These are phyloP conservation scores for Urosaurus nigricauda DNA, from an alignment of 2,797 vertebrate genomes.

Conservation along the genomic window DNA sequence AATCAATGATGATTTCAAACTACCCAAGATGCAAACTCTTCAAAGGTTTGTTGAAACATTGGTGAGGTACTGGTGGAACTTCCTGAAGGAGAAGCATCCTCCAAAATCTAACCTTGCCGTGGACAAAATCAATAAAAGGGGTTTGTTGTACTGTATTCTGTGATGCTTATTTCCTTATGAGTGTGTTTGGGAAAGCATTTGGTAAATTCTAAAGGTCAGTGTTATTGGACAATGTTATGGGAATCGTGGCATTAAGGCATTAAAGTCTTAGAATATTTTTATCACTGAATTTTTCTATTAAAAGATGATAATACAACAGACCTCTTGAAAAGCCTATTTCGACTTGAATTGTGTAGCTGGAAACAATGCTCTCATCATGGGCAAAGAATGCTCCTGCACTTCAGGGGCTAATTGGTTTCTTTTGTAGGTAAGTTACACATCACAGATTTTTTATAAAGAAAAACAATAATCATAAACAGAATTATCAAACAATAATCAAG, in stretches of 20 bases:
- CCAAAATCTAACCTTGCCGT: background rate
- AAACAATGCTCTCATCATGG: constrained; percentile 5
- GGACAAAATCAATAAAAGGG: background rate
- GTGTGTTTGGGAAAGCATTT: background rate
- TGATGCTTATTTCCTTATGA: background rate
- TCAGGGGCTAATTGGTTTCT: constrained; percentile 17
- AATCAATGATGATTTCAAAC: background rate
- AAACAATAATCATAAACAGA: background rate
- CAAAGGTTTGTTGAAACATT: background rate
- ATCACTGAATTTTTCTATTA: background rate
- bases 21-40: too few relatives aligned
- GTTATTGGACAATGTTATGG: background rate
- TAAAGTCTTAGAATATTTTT: background rate
- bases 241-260: background rate
- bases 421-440: background rate
- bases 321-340: background rate
- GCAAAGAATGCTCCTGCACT: constrained; percentile 1
- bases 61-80: background rate
- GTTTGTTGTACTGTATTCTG: background rate
- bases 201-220: background rate
- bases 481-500: constrained; percentile 6
- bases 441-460: background rate
- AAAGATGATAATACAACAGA: constrained; percentile 2
- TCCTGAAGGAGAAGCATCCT: background rate
- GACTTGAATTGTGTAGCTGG: background rate